Base-by-base conservation (phyloP, 2,113 vertebrate species). In the Labeo catla region DNA sequence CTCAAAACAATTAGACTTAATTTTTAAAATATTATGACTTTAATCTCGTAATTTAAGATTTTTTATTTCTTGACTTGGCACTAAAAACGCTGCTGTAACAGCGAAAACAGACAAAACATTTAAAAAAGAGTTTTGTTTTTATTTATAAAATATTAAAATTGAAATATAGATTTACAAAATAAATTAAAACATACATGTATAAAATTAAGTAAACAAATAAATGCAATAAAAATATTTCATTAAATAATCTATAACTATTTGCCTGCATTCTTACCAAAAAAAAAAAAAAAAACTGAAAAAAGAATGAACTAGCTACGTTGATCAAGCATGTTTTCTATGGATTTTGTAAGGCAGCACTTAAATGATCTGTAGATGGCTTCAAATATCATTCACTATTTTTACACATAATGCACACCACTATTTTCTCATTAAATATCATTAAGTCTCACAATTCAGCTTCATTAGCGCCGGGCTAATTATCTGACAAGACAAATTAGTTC, bases 401-500 rank as follows among this genome's bases (percentile, higher is more conserved):
- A 54, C 12, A 15, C 16, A 61, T 59, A 65, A 54, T 78, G 77
- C 28, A 65, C 8, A 43, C 65, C 57, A 54, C 13, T 19, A 61
- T 84, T 79, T 76, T 80, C 76, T 87, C 52, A 87, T 28, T 65
- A 85, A 50, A 54, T 76, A 54, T 52, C 70, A 76, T 76, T 85
- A 47, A 76, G 50, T 43, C 70, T n/a, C 16, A 77, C 6, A 34
- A 78, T 85, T 63, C 84, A 54, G 61, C 21, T 85, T 78, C 47
- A 78, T 85, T 66, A 85, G 61, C 1, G 21, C 12, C 8, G 13
- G 39, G 84, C 28, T 85, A 81, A 87, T 76, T 85, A 76, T 43
- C 49, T 50, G 45, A 54, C 19, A 63, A 65, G 83, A 28, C 16
- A 65, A 84, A 65, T 84, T 39, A 57, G 54, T 21, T n/a, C 12